Evolutionary conservation across 2,888 invertebrate species (phyloP).

Genomic region (Hermaeophaga mercurialis): DNA sequence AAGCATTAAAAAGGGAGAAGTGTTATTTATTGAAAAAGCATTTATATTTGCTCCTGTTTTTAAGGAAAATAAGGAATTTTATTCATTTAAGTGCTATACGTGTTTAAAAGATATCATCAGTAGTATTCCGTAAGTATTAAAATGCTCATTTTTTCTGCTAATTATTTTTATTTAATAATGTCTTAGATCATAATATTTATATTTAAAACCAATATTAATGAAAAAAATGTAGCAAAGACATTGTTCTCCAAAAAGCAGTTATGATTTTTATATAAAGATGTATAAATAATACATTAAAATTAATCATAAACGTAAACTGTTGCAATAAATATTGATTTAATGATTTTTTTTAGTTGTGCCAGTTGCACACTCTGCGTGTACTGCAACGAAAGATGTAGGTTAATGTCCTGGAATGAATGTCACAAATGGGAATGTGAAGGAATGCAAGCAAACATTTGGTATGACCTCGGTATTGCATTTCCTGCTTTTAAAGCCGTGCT

Average conservation of each 20-base stretch:
- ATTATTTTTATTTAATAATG: too few species aligned
- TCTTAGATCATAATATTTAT: too few species aligned
- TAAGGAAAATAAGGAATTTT: conserved; percentile 59
- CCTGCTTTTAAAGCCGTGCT: conserved; percentile 75
- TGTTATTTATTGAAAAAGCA: conserved; percentile 80
- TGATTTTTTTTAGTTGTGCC: conserved; percentile 68
- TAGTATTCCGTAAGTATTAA: conserved; percentile 68
- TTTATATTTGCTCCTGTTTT: conserved; percentile 76
- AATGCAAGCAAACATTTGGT: conserved; percentile 66
- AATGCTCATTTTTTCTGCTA: too few species aligned
- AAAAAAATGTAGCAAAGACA: too few species aligned
- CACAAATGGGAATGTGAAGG: conserved; percentile 78
- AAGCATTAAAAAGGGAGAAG: conserved; percentile 67
- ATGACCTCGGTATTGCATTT: conserved; percentile 78
- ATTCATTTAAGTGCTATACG: conserved; percentile 68
- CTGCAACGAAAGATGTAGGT: conserved; percentile 69
- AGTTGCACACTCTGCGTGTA: conserved; percentile 70
- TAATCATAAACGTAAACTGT: too few species aligned
- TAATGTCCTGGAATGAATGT: conserved; percentile 61
- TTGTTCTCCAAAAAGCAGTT: too few species aligned
- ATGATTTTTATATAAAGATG: too few species aligned
- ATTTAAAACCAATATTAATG: too few species aligned
- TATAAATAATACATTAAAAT: too few species aligned
- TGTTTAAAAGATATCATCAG: conserved; percentile 69
- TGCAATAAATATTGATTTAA: too few species aligned